Evolutionary conservation across 2,113 vertebrate species (phyloP), one percentile per base, ranked within the genome.

Genomic region (Eulemur macaco): DNA sequence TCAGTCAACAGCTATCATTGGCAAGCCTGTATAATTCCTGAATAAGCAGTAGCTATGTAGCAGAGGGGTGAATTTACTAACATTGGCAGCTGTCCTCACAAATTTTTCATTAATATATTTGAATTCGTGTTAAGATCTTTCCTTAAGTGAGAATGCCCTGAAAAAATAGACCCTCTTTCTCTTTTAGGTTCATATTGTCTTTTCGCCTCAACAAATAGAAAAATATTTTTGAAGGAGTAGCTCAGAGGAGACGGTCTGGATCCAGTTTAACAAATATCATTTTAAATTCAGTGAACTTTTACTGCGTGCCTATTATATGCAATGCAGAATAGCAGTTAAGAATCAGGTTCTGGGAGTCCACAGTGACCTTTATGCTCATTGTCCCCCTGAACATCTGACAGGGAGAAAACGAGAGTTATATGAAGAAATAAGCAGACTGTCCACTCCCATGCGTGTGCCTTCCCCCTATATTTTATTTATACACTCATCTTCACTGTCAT

Each of bases 81-180:
- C 11, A 6, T 54, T 89, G 17, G 37, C 92, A 94, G 56, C 68
- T 87, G 58, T 60, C 31, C 5, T 47, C 14, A 68, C 39, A n/a
- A 12, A 45, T 93, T 82, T 94, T 77, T 80, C 69, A 86, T 87
- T 91, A 89, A 74, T 78, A 60, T 50, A 82, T 91, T 68, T n/a
- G 12, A 86, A 95, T 96, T 96, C 34, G 66, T 78, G 56, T 96
- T 89, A 86, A 78, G n/a, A 6, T 25, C 39, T 96, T 93, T 88
- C 29, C 31, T 64, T 86, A 69, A 76, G 50, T 77, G 25, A 82
- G 23, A 90, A 77, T 87, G 25, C 23, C 39, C 25, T 94, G 52
- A 60, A 86, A 95, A 95, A 95, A 71, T 15, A 90, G 37, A 78
- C 2, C 10, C 0, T 18, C 78, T 58, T 94, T 76, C 45, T 81